phyloP scores from a whole-genome alignment of 92 coral and sea anemone species.

The Nematostella vectensis region DNA sequence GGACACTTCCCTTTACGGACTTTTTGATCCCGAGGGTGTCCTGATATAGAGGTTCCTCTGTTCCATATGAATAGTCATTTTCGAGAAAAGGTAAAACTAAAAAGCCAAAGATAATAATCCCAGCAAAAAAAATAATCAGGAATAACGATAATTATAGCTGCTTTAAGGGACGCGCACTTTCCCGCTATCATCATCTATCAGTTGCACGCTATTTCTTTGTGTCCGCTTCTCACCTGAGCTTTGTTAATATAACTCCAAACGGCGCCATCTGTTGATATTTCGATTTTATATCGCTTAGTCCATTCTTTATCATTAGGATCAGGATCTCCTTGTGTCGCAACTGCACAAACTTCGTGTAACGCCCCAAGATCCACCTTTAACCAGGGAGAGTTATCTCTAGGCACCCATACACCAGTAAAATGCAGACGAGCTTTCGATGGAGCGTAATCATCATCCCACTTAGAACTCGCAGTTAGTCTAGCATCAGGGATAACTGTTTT shows the following conservation, averaged over 20 bases:
- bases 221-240: not conserved
- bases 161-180: too few relatives aligned
- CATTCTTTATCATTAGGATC: not conserved
- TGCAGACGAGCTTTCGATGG: conserved; percentile 5
- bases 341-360: conserved; percentile 10
- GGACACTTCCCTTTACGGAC: too few relatives aligned
- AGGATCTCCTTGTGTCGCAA: conserved; percentile 17
- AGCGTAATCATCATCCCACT: not conserved
- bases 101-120: too few relatives aligned
- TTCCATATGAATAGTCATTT: too few relatives aligned
- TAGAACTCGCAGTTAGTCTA: conserved; percentile 6
- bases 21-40: too few relatives aligned
- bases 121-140: too few relatives aligned
- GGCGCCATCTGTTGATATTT: not conserved
- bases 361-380: conserved; percentile 16
- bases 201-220: not conserved
- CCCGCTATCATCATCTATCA: too few relatives aligned
- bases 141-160: too few relatives aligned
- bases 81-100: too few relatives aligned
- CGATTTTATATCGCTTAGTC: conserved; percentile 1
- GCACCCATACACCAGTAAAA: conserved; percentile 7
- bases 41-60: too few relatives aligned
- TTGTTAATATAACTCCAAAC: not conserved
- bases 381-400: not conserved
- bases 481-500: not conserved